Conservation (phyloP, 1,140 invertebrate species). For the Cydia splendana region DNA sequence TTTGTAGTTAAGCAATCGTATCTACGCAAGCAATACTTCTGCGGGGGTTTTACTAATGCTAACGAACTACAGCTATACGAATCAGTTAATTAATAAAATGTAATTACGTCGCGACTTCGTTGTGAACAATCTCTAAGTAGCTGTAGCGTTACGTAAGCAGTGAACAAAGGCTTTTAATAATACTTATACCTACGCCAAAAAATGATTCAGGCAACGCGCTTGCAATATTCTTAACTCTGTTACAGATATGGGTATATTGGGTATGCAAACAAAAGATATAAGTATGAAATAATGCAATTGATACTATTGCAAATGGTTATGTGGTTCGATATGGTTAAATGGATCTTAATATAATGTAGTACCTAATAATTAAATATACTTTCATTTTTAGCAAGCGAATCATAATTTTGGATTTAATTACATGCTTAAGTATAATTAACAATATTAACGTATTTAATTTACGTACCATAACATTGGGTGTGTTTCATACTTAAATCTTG, state of each 20-base stretch:
- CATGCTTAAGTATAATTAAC: not conserved
- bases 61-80: not conserved
- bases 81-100: not conserved
- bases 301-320: no score
- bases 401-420: no score
- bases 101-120: not conserved
- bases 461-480: not conserved
- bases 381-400: no score
- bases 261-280: not conserved
- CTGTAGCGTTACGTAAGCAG: slow-evolving; percentile 1
- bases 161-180: slow-evolving; percentile 5
- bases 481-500: not conserved
- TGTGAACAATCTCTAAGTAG: not conserved
- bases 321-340: no score
- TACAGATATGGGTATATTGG: not conserved
- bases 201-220: not conserved
- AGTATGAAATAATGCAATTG: no score
- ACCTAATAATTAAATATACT: no score
- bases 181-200: not conserved
- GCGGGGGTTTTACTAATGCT: no score
- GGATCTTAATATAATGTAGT: no score
- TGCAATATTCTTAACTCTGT: not conserved
- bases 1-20: no score
- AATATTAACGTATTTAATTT: no score
- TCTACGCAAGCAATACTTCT: no score